Evolutionary conservation across 1,140 invertebrate genomes (phyloP).

Genomic region (Venustaconcha ellipsiformis): DNA sequence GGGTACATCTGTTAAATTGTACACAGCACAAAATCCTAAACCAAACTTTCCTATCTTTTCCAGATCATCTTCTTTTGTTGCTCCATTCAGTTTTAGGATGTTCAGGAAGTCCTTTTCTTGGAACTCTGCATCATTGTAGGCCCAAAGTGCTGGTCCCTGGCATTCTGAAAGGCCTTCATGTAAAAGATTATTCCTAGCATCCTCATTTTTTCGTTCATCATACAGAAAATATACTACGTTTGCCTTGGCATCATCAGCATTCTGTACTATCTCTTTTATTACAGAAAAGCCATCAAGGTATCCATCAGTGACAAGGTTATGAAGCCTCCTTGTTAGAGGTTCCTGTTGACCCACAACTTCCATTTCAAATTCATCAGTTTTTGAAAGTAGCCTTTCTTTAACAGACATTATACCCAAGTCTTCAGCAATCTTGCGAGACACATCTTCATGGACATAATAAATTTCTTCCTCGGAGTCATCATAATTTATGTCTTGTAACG

Average conservation of each 20-base stretch:
- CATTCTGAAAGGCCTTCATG: constrained; percentile 44
- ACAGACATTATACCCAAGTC: constrained; percentile 44
- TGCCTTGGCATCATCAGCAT: constrained; percentile 70
- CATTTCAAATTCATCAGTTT: constrained; percentile 21
- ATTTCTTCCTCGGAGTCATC: constrained; percentile 31
- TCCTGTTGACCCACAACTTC: constrained; percentile 47
- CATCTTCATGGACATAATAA: constrained; percentile 33
- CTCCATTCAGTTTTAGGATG: constrained; percentile 52
- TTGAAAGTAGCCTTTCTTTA: constrained; percentile 21
- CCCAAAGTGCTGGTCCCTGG: constrained; percentile 53
- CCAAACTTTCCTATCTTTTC: constrained; percentile 62
- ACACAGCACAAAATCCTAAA: constrained; percentile 61
- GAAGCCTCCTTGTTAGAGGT: constrained; percentile 43
- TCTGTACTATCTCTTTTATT: constrained; percentile 60
- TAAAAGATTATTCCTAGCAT: constrained; percentile 32
- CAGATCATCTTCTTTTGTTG: constrained; percentile 48
- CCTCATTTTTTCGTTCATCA: constrained; percentile 48
- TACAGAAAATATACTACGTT: constrained; percentile 56
- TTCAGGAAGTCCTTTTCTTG: constrained; percentile 46
- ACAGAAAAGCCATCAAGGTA: constrained; percentile 59
- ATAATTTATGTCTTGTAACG: not conserved
- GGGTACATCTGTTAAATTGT: constrained; percentile 62
- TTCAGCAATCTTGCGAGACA: constrained; percentile 26
- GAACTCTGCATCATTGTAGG: constrained; percentile 51
- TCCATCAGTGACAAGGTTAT: constrained; percentile 31